Evolutionary conservation across 1,140 invertebrate species (phyloP), one percentile per base, ranked within the genome.

Genomic region (Pogonomyrmex barbatus): DNA sequence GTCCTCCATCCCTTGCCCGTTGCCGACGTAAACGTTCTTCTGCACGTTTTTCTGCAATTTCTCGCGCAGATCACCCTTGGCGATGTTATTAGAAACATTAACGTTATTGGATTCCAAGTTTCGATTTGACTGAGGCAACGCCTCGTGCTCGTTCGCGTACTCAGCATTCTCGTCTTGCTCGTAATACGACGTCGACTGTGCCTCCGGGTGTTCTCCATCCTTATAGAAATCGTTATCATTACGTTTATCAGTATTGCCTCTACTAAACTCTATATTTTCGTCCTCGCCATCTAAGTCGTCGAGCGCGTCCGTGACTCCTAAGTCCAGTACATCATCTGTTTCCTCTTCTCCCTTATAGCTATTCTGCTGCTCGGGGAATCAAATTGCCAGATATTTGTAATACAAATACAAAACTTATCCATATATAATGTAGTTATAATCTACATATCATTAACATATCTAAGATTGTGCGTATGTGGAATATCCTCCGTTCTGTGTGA

Each of bases 281-380:
- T 94, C 94, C 89, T 95, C 94, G 17, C 90, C 94, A 78, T 95
- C 94, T 94, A 94, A 94, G 93, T 94, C 94, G 89, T 95, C 95
- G 82, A 95, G 93, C 65, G 93, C 94, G 82, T 95, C 95, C 85
- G 93, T 95, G 70, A 94, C 95, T 91, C 94, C 94, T 91, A 94
- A 93, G 86, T 95, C 94, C 94, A 94, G 91, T 82, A 95, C 93
- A 91, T 95, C 95, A 87, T 95, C 95, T 90, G 94, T 95, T 90
- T 95, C 95, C 93, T 95, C 95, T 93, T 95, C 94, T 93, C 93
- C 95, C 92, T 95, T 95, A 95, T 93, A 94, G 94, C 92, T 94
- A 94, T 92, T 94, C 93, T 94, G 93, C 94, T 95, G 94, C 94
- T 94, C 93, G 91, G 89, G 92, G 93, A 94, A 95, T 94, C 94